phyloP scores from a whole-genome alignment of 1,140 invertebrate species.

The Drosophila bocqueti region DNA sequence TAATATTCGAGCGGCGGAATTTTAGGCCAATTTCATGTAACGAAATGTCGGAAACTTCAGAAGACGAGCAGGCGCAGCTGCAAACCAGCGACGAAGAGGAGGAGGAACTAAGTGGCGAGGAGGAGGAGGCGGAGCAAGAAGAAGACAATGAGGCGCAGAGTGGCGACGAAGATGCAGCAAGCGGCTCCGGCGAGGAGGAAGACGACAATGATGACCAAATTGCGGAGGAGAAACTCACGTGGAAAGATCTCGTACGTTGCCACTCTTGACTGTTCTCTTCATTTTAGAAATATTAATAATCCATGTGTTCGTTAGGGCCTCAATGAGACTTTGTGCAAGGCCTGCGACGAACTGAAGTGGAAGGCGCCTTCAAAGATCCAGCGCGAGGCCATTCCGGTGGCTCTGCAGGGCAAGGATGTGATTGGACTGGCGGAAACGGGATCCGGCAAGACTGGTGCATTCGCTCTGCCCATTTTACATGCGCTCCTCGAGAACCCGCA shows the following conservation, averaged over 20 bases:
- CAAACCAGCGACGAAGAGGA: constrained; percentile 69
- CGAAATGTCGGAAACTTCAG: constrained; percentile 80
- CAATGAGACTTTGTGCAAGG: constrained; percentile 95
- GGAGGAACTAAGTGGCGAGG: constrained; percentile 41
- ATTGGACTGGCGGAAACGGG: constrained; percentile 99
- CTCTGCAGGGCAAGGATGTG: constrained; percentile 96
- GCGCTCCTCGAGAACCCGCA: constrained; percentile 95
- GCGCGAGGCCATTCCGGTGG: constrained; percentile 95
- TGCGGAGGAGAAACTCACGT: constrained; percentile 54
- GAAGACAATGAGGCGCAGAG: constrained; percentile 31
- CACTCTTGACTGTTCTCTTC: too few species aligned
- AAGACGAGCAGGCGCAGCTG: constrained; percentile 66
- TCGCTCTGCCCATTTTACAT: constrained; percentile 98
- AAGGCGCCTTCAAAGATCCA: constrained; percentile 97
- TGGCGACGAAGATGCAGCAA: constrained; percentile 11
- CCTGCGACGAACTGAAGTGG: constrained; percentile 97
- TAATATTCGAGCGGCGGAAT: constrained; percentile 37
- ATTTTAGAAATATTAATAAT: background rate
- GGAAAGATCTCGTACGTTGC: constrained; percentile 75
- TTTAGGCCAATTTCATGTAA: constrained; percentile 38
- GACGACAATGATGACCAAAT: constrained; percentile 11
- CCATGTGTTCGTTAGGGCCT: constrained; percentile 89
- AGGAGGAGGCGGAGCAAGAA: constrained; percentile 39
- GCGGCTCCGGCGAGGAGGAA: constrained; percentile 10
- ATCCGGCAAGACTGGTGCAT: constrained; percentile 99